Conservation (phyloP, 2,888 invertebrate genomes). For the Amphipyra tragopoginis region DNA sequence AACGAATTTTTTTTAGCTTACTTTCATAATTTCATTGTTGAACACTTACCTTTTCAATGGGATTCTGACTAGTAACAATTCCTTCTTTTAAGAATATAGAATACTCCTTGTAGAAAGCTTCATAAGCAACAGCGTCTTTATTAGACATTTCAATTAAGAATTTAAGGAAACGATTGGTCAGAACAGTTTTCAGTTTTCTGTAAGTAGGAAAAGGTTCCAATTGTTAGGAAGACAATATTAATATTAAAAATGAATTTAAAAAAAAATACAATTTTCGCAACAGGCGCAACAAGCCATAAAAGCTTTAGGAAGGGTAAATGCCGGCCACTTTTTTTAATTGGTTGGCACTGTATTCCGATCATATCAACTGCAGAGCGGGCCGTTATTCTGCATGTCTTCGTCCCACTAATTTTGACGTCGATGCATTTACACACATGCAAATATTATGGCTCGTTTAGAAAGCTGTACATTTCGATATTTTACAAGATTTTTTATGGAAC, state of each 20-base stretch:
- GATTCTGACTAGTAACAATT: constrained; percentile 95
- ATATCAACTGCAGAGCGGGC: too few species aligned
- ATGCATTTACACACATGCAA: too few species aligned
- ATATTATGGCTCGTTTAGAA: too few species aligned
- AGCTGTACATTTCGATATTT: too few species aligned
- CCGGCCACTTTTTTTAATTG: too few species aligned
- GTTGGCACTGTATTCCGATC: too few species aligned
- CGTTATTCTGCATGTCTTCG: too few species aligned
- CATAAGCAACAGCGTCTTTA: constrained; percentile 95
- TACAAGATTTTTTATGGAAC: constrained; percentile 39
- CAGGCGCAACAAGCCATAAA: too few species aligned
- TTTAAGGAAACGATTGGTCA: constrained; percentile 95
- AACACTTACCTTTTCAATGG: constrained; percentile 93
- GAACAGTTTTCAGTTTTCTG: constrained; percentile 94
- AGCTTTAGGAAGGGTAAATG: too few species aligned
- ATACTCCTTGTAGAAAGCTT: constrained; percentile 97
- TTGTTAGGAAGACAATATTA: too few species aligned
- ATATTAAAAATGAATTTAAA: too few species aligned
- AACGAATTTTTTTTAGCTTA: neutral
- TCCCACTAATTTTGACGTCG: too few species aligned
- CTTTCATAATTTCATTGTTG: neutral
- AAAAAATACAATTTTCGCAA: neutral
- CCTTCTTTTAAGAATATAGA: constrained; percentile 98
- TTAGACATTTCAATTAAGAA: constrained; percentile 95
- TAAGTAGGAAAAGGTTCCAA: constrained; percentile 46